These are phyloP conservation scores for Ispidina lecontei DNA, from an alignment of 2,797 vertebrate genomes.

Conservation along the genomic window DNA sequence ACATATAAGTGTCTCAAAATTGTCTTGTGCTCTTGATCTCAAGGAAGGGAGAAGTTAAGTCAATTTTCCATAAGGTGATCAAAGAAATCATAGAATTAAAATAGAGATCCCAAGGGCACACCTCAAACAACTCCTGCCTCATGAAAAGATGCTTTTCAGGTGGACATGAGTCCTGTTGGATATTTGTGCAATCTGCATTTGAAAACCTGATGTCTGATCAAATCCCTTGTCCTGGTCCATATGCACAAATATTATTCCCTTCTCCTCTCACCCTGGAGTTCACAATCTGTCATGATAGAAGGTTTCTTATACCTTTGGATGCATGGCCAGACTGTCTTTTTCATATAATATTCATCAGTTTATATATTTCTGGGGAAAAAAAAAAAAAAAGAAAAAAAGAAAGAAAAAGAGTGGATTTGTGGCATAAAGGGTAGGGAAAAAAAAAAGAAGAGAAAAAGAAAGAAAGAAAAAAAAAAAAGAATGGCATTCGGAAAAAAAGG, in stretches of 20 bases:
- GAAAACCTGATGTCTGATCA: slow-evolving; percentile 19
- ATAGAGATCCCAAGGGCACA: background rate
- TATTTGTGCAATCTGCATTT: background rate
- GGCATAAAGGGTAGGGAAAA: background rate
- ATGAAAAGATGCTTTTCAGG: slow-evolving; percentile 26
- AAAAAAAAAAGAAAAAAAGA: no score
- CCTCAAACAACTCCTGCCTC: background rate
- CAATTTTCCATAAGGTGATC: background rate
- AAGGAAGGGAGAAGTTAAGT: background rate
- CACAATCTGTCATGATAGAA: slow-evolving; percentile 21
- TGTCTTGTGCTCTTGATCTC: background rate
- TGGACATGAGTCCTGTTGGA: background rate
- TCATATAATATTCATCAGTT: slow-evolving; percentile 48
- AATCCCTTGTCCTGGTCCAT: background rate
- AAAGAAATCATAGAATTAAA: background rate
- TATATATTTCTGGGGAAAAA: background rate
- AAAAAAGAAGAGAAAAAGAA: background rate
- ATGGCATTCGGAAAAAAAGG: slow-evolving; percentile 77
- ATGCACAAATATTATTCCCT: slow-evolving; percentile 7
- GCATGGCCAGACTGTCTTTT: background rate
- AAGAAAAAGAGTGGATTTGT: background rate
- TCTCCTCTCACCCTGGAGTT: background rate
- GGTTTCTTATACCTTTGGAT: slow-evolving; percentile 29
- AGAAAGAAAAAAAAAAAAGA: background rate
- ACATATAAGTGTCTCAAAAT: background rate